Evolutionary conservation across 2,797 vertebrate genomes (phyloP).

Genomic region (Poeciliopsis paucimaculata): DNA sequence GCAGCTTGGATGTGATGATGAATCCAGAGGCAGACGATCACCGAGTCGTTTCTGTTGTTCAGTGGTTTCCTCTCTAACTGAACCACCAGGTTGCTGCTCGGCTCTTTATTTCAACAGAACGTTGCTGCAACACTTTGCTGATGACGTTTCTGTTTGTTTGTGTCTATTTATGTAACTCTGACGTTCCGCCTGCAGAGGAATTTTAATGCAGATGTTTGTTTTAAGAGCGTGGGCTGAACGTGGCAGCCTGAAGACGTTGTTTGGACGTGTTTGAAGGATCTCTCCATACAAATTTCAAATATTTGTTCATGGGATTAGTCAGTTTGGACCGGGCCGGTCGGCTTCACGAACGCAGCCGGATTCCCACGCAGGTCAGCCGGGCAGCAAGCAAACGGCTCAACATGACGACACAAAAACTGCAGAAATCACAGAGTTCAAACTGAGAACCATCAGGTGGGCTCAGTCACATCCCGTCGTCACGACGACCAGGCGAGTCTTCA

Average conservation of each 20-base stretch:
- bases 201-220: slow-evolving; percentile 49
- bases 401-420: slow-evolving; percentile 18
- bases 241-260: slow-evolving; percentile 45
- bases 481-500: not conserved
- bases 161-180: slow-evolving; percentile 18
- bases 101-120: not conserved
- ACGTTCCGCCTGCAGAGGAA: slow-evolving; percentile 7
- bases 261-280: slow-evolving; percentile 48
- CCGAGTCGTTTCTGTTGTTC: not conserved
- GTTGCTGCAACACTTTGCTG: slow-evolving; percentile 8
- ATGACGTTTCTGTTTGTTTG: slow-evolving; percentile 24
- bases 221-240: slow-evolving; percentile 28
- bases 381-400: slow-evolving; percentile 15
- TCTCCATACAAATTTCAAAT: slow-evolving; percentile 43
- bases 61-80: not conserved
- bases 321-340: slow-evolving; percentile 20
- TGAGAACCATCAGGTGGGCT: not conserved
- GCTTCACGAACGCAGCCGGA: slow-evolving; percentile 19
- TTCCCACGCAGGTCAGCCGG: not conserved
- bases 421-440: slow-evolving; percentile 11
- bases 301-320: slow-evolving; percentile 48
- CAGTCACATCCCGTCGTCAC: not conserved
- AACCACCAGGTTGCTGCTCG: not conserved
- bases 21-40: not conserved
- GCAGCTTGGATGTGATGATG: not conserved